Base-by-base conservation (phyloP, 1,140 invertebrate genomes). In the Orussus abietinus region DNA sequence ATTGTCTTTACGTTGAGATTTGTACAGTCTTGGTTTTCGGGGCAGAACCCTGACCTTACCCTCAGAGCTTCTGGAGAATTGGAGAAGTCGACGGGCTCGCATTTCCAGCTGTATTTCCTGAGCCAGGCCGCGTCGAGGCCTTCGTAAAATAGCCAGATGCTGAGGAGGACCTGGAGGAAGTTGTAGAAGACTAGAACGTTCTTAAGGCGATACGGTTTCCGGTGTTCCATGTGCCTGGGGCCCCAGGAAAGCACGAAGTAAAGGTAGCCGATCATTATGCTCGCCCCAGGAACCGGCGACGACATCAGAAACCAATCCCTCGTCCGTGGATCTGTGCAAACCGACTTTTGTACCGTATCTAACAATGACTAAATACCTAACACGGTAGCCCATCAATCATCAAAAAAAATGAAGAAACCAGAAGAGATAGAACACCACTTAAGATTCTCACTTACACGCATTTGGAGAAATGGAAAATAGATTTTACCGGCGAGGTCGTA, bases 281-380 rank as follows among this genome's bases (percentile, higher is more conserved):
- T 78, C 3, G 84, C 55, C 0, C 87, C 86, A 0, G 88, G 87
- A 12, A 84, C 67, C 1, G 88, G 88, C 3, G 83, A 83, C 13
- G 77, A 76, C 69, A 93, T 87, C 9, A 94, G 67, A 45, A 88
- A 84, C 90, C 90, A 93, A 48, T 90, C 80, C 50, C 83, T 86
- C 22, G 90, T 90, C 52, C 91, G 79, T 3, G 78, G 77, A 80
- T 92, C 88, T 89, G 64, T 29, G n/a, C n/a, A n/a, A n/a, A n/a
- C n/a, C n/a, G n/a, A n/a, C n/a, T n/a, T n/a, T n/a, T n/a, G n/a
- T n/a, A n/a, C n/a, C n/a, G n/a, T n/a, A n/a, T n/a, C n/a, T n/a
- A n/a, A n/a, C n/a, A n/a, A n/a, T n/a, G n/a, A n/a, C n/a, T n/a
- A n/a, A n/a, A n/a, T n/a, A n/a, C n/a, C n/a, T n/a, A n/a, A n/a